Conservation (phyloP, 2,113 vertebrate species). For the Varanus salvator region DNA sequence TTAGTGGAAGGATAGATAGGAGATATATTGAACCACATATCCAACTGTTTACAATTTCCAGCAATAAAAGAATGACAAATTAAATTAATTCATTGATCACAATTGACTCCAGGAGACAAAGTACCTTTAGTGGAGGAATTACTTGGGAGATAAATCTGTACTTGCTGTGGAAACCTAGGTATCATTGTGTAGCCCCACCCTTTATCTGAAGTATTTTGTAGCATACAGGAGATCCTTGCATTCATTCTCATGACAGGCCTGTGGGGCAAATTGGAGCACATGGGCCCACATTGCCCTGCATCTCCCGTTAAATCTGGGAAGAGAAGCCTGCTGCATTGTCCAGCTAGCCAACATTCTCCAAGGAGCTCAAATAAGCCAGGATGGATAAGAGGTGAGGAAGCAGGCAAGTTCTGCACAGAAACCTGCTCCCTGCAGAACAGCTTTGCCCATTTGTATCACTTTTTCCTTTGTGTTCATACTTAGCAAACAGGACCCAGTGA, state of each 20-base stretch:
- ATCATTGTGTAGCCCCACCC: background rate
- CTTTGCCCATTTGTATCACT: too few species aligned
- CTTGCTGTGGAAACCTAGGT: background rate
- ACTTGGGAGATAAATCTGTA: background rate
- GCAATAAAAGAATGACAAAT: background rate
- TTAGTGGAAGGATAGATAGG: conserved; percentile 4
- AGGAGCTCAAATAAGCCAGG: too few species aligned
- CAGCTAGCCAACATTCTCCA: too few species aligned
- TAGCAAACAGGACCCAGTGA: background rate
- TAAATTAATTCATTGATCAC: conserved; percentile 9
- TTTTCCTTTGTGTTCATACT: background rate
- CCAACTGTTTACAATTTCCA: background rate
- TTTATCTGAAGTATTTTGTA: background rate
- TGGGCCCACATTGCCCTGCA: too few species aligned
- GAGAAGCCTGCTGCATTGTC: too few species aligned
- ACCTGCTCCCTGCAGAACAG: too few species aligned
- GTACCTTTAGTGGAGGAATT: background rate
- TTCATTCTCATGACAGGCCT: background rate
- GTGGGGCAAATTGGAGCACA: too few species aligned
- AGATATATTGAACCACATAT: background rate
- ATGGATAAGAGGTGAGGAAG: too few species aligned
- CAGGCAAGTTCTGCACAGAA: too few species aligned
- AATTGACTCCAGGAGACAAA: background rate
- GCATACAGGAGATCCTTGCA: too few species aligned
- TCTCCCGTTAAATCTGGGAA: too few species aligned